Evolutionary conservation across 2,113 vertebrate species (phyloP), one percentile per base, ranked within the genome.

Genomic region (Camelus bactrianus): DNA sequence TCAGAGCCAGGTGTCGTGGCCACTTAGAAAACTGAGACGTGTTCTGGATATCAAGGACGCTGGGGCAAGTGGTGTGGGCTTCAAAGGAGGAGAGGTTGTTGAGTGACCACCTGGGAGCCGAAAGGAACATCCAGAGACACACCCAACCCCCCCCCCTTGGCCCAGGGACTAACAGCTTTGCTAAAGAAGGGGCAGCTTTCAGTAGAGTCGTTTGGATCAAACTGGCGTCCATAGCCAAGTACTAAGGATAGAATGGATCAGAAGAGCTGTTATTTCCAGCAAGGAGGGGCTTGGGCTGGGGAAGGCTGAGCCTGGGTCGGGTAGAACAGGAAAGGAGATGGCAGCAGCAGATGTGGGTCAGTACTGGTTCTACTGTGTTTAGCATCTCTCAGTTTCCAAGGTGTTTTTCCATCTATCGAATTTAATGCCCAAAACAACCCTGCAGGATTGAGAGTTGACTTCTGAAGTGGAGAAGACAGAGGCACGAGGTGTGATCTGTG

Each of bases 51-150:
- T 38, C 48, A 5, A 24, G 7, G 54, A 15, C 19, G n/a, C 42
- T 52, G 5, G 1, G 2, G 26, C 0, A 0, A 35, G 60, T 32
- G 42, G 28, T 14, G 0, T 15, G 24, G 12, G 7, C 35, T 12
- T 73, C 22, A 60, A 26, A 65, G 80, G 32, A 46, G 7, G 28
- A 35, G 28, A 22, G 2, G 14, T 5, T 6, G 20, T 16, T 38
- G 46, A 24, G 28, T 52, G 54, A 20, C 4, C 32, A 1, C n/a
- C 15, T 16, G 32, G 32, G 26, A 48, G 32, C 64, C 64, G 38
- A n/a, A 73, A 64, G 16, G 83, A 32, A 1, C n/a, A 7, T 50
- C 70, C 32, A 26, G 52, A 42, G 2, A 6, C 15, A 0, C 14
- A 14, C 19, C 12, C 65, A n/a, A 70, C 58, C 26, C 80, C 54